Conservation (phyloP, 1,140 invertebrate genomes). For the Dendrolimus kikuchii region DNA sequence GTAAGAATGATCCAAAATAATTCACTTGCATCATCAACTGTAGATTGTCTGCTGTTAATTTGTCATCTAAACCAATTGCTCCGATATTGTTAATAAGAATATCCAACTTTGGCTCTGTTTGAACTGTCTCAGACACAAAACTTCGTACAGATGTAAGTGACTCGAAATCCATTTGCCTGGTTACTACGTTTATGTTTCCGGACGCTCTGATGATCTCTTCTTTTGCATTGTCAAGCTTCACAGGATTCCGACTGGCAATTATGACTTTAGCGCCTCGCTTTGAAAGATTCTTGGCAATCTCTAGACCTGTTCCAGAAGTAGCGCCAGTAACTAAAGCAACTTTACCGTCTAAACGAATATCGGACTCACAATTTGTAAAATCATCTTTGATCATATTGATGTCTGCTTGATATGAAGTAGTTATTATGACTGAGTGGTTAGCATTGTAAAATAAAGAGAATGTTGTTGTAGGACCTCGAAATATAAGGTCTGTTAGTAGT, state of each 20-base stretch:
- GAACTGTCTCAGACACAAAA: constrained; percentile 42
- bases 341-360: constrained; percentile 82
- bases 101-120: constrained; percentile 58
- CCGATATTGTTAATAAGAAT: constrained; percentile 76
- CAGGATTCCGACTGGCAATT: constrained; percentile 81
- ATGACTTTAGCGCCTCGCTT: constrained; percentile 86
- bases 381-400: too few species aligned
- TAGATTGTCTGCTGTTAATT: constrained; percentile 66
- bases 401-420: too few species aligned
- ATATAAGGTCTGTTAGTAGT: too few species aligned
- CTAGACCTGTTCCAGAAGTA: constrained; percentile 81
- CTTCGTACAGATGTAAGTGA: constrained; percentile 34
- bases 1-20: constrained; percentile 73
- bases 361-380: constrained; percentile 27
- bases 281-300: constrained; percentile 85
- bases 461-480: too few species aligned
- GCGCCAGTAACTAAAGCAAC: constrained; percentile 92
- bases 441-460: too few species aligned
- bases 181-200: constrained; percentile 70
- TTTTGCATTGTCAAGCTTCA: constrained; percentile 74
- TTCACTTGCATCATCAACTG: constrained; percentile 73
- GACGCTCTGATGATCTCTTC: constrained; percentile 72
- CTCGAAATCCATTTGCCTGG: constrained; percentile 38
- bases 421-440: too few species aligned
- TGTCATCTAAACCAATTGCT: constrained; percentile 33